A percentile compares a stretch with the other conserved stretches of the same genome.
These are phyloP conservation scores for Mesodorylaimus sp. DNA, from an alignment of 2,888 invertebrate genomes.

Conservation along the genomic window DNA sequence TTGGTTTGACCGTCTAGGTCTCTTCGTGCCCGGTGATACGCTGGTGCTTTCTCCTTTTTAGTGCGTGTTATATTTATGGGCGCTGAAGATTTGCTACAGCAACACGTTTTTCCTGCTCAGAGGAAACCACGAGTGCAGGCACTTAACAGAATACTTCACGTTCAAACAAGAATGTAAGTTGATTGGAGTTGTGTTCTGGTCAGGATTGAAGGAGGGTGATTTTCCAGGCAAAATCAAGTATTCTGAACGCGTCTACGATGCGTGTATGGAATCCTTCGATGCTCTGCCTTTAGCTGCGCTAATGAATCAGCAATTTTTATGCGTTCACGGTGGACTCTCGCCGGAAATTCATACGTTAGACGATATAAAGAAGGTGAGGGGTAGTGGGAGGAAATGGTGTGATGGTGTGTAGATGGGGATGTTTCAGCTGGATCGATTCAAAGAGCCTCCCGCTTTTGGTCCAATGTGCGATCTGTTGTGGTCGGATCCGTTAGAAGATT, in stretches of 20 bases:
- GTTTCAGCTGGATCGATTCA: slow-evolving; percentile 96
- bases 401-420: no score
- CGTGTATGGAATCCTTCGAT: slow-evolving; percentile 99
- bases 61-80: slow-evolving; percentile 99
- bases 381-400: no score
- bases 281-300: slow-evolving; percentile 96
- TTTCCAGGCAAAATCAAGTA: slow-evolving; percentile 94
- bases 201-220: no score
- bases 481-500: slow-evolving; percentile 99
- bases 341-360: slow-evolving; percentile 98
- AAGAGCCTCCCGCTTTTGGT: slow-evolving; percentile 93
- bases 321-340: slow-evolving; percentile 96
- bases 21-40: no score
- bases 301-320: slow-evolving; percentile 99
- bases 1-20: no score
- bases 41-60: no score
- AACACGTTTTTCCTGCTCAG: slow-evolving; percentile 91
- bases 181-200: no score
- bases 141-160: slow-evolving; percentile 99
- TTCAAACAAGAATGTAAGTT: slow-evolving; percentile 99
- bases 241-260: slow-evolving; percentile 96
- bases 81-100: slow-evolving; percentile 92
- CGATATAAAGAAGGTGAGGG: slow-evolving; percentile 78
- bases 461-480: slow-evolving; percentile 99
- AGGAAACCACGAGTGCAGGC: slow-evolving; percentile 99